phyloP scores from a whole-genome alignment of 2,113 vertebrate species.

The Edolisoma coerulescens region DNA sequence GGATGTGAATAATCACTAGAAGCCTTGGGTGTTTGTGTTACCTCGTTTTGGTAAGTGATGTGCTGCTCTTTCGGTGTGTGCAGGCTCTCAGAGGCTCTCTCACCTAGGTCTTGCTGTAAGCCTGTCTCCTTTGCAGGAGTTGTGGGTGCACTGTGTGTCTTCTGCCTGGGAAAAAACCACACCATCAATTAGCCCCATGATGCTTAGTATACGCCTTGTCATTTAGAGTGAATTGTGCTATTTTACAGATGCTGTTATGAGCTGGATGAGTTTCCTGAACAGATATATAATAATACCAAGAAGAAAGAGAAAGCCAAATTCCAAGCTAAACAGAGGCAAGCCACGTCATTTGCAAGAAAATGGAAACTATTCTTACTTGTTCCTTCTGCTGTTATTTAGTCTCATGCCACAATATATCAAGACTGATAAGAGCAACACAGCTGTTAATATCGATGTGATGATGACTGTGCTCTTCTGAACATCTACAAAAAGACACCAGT shows the following conservation, averaged over 20 bases:
- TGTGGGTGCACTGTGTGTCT: accelerated
- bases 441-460: accelerated
- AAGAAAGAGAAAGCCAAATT: neutral
- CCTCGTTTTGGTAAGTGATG: neutral
- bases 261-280: neutral
- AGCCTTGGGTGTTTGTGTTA: neutral
- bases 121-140: neutral
- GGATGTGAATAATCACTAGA: neutral
- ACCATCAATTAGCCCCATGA: neutral
- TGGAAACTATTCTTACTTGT: neutral
- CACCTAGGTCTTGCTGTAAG: neutral
- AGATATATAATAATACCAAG: neutral
- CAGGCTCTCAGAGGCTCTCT: neutral
- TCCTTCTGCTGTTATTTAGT: neutral
- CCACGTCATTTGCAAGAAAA: neutral
- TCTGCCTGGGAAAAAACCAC: neutral
- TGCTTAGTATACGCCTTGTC: neutral
- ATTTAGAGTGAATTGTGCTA: neutral
- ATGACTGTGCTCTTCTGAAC: neutral
- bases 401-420: neutral
- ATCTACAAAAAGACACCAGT: neutral
- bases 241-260: neutral
- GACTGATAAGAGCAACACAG: accelerated
- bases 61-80: accelerated
- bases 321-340: neutral